Evolutionary conservation across 2,113 vertebrate genomes (phyloP), one percentile per base, ranked within the genome.

Genomic region (Callipepla californica): DNA sequence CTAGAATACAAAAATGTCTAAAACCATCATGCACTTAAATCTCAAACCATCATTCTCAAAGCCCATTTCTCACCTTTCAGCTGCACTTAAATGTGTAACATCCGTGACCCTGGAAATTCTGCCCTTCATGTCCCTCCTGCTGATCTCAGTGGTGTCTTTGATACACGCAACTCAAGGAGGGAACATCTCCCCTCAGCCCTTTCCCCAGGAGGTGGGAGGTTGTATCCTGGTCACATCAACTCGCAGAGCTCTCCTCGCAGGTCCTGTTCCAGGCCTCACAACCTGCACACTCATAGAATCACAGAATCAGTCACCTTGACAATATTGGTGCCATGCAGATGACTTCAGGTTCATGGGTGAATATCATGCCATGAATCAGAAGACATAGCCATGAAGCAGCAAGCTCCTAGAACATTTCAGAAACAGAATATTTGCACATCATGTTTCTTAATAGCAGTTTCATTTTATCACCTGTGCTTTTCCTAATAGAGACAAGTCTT

Each of bases 91-190:
- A 75, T n/a, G 53, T 17, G 11, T 55, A 83, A 47, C 6, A 11
- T 47, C 68, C 69, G 36, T 48, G 23, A 86, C 13, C 11, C 42
- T 25, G 61, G 42, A 78, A 88, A 78, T n/a, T 66, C 80, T 77
- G n/a, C 15, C 51, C 14, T 86, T 89, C 36, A 12, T 3, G 0
- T 57, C 18, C 32, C 53, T 91, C 7, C 32, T 63, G 78, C 23
- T 1, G 0, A 65, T 75, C 61, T 85, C 63, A 57, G 63, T 0
- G 1, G n/a, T 61, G 36, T 6, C n/a, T 69, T 55, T 48, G 62
- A 85, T 0, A 0, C 0, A 1, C 0, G 2, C 23, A 59, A 73
- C 28, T 1, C 0, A 61, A 76, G 47, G 9, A 85, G 25, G 40
- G n/a, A 9, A 73, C 22, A 38, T 58, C 18, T 58, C 19, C 53